These are phyloP conservation scores for Barypeithes pellucidus DNA, from an alignment of 2,888 invertebrate genomes.

Conservation along the genomic window DNA sequence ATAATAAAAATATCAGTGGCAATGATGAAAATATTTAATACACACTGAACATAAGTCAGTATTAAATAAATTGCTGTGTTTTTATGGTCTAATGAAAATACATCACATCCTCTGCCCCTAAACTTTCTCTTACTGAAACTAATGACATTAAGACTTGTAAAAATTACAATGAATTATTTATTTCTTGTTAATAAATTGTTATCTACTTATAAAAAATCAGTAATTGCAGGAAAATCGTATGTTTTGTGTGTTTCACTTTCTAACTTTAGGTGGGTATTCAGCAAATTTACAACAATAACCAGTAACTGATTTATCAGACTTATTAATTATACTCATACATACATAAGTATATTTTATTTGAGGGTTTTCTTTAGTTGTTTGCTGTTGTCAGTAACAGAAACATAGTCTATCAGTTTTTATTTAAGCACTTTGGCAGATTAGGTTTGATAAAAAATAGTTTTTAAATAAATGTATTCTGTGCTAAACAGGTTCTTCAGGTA, in stretches of 20 bases:
- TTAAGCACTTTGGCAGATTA: neutral
- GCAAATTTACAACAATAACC: conserved; percentile 7
- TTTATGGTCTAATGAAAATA: no score
- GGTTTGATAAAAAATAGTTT: no score
- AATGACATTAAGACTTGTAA: neutral
- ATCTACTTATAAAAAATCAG: conserved; percentile 15
- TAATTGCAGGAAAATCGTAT: conserved; percentile 16
- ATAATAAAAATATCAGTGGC: no score
- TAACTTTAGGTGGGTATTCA: conserved; percentile 35
- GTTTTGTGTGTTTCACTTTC: conserved; percentile 47
- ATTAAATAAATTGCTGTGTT: no score
- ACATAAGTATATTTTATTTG: conserved; percentile 9
- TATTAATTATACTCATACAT: neutral
- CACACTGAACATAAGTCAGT: no score
- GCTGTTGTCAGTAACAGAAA: conserved; percentile 24
- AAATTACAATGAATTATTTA: conserved; percentile 35
- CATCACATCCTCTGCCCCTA: neutral
- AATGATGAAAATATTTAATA: no score
- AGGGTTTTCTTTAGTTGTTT: conserved; percentile 35
- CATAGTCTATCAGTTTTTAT: conserved; percentile 55
- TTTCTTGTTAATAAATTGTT: conserved; percentile 25
- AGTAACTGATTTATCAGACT: conserved; percentile 13
- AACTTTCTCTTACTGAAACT: neutral
- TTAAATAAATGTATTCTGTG: no score
- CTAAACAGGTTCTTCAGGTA: no score